These are phyloP conservation scores for Hybognathus amarus DNA, from an alignment of 2,797 vertebrate genomes.

Conservation along the genomic window DNA sequence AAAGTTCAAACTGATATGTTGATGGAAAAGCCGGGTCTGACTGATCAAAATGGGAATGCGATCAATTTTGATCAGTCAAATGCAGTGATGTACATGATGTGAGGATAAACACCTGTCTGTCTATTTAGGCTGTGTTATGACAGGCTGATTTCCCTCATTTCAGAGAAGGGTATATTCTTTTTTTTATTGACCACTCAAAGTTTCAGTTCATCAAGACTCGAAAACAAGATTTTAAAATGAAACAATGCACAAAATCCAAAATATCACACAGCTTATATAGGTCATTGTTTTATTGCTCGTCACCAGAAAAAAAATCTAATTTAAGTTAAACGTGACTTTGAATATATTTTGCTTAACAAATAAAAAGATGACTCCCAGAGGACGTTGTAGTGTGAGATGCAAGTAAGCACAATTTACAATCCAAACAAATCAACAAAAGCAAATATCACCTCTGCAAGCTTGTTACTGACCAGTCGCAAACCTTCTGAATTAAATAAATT, in stretches of 20 bases:
- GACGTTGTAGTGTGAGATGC: slow-evolving; percentile 36
- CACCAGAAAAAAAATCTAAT: background rate
- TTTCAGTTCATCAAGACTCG: background rate
- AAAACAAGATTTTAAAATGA: slow-evolving; percentile 6
- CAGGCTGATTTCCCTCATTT: slow-evolving; percentile 42
- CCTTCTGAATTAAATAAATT: slow-evolving; percentile 48
- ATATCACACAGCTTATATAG: background rate
- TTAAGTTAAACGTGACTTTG: slow-evolving; percentile 22
- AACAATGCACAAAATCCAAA: slow-evolving; percentile 7
- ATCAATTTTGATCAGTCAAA: slow-evolving; percentile 35
- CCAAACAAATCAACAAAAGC: slow-evolving; percentile 57
- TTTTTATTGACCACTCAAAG: background rate
- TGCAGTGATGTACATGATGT: slow-evolving; percentile 19
- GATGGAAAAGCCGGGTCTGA: slow-evolving; percentile 9
- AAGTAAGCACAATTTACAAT: slow-evolving; percentile 53
- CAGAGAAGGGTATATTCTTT: slow-evolving; percentile 27
- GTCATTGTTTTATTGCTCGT: background rate
- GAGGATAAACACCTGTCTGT: slow-evolving; percentile 38
- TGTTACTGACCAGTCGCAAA: slow-evolving; percentile 47
- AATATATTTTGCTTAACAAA: slow-evolving; percentile 53
- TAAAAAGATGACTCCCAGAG: slow-evolving; percentile 49
- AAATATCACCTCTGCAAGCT: slow-evolving; percentile 40
- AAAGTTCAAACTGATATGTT: slow-evolving; percentile 43
- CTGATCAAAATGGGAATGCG: slow-evolving; percentile 28
- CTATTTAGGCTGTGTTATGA: slow-evolving; percentile 29